Evolutionary conservation across 2,113 vertebrate genomes (phyloP).

Genomic region (Siniperca knerii): DNA sequence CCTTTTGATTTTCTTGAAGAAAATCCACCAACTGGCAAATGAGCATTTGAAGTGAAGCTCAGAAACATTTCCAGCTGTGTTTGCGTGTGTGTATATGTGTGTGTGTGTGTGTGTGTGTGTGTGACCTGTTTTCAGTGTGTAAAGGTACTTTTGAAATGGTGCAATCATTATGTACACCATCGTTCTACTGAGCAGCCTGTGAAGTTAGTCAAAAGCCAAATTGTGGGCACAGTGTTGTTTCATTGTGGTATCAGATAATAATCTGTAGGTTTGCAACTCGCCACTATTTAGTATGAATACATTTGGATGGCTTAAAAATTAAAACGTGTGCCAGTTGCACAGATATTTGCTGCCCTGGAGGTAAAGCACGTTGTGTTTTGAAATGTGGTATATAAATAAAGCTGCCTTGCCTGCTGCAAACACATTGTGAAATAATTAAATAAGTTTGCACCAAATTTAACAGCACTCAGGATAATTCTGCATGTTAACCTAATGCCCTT

Average conservation of each 20-base stretch:
- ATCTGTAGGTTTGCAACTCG: background rate
- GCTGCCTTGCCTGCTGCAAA: no score
- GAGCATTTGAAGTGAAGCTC: background rate
- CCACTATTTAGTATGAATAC: background rate
- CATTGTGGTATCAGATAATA: background rate
- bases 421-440: background rate
- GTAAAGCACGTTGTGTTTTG: no score
- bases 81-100: conserved; percentile 5
- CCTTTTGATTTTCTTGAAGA: background rate
- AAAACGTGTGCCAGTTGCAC: no score
- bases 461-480: background rate
- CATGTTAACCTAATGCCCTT: background rate
- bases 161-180: conserved; percentile 14
- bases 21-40: background rate
- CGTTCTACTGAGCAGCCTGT: background rate
- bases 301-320: background rate
- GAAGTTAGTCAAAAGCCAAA: background rate
- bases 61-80: background rate
- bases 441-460: background rate
- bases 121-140: conserved; percentile 30
- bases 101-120: conserved; percentile 19
- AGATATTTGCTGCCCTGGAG: background rate
- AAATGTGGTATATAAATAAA: no score
- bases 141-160: conserved; percentile 27
- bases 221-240: background rate